Conservation (phyloP, 37 sponge, comb jelly and placozoan genomes). For the Agelas oroides region DNA sequence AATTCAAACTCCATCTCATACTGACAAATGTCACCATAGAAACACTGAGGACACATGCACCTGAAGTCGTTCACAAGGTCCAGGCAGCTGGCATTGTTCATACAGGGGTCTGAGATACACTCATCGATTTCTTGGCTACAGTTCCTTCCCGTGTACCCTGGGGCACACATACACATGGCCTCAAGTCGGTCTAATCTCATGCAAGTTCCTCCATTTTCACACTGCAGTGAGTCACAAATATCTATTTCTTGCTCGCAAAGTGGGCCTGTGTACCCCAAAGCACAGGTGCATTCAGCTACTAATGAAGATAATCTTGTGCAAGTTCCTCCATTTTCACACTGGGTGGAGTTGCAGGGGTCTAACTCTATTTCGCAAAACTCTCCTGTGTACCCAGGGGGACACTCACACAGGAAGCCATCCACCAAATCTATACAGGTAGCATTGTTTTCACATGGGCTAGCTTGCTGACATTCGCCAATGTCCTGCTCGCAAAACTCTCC, state of each 20-base stretch:
- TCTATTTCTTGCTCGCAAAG: conserved; percentile 24
- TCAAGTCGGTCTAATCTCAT: too few relatives aligned
- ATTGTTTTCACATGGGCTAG: conserved; percentile 39
- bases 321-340: conserved; percentile 41
- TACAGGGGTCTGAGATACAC: conserved; percentile 34
- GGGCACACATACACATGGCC: conserved; percentile 44
- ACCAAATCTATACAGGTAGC: conserved; percentile 28
- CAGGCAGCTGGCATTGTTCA: conserved; percentile 55
- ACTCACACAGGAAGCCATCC: conserved; percentile 9
- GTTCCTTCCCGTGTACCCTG: conserved; percentile 55
- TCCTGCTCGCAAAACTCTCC: conserved; percentile 48
- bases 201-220: conserved; percentile 24
- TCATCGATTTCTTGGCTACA: conserved; percentile 68
- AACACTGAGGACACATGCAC: conserved; percentile 70
- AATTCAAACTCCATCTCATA: conserved; percentile 56
- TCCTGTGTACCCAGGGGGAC: conserved; percentile 47
- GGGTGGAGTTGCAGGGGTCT: conserved; percentile 1
- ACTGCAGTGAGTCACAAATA: background rate
- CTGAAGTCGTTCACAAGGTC: conserved; percentile 33
- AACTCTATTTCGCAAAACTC: conserved; percentile 12
- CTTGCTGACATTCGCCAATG: conserved; percentile 42
- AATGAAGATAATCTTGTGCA: conserved; percentile 21
- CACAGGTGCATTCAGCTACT: conserved; percentile 21
- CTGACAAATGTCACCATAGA: conserved; percentile 66
- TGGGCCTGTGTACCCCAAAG: conserved; percentile 35